phyloP scores from a whole-genome alignment of 2,113 vertebrate species.

The Leucoraja erinaceus region DNA sequence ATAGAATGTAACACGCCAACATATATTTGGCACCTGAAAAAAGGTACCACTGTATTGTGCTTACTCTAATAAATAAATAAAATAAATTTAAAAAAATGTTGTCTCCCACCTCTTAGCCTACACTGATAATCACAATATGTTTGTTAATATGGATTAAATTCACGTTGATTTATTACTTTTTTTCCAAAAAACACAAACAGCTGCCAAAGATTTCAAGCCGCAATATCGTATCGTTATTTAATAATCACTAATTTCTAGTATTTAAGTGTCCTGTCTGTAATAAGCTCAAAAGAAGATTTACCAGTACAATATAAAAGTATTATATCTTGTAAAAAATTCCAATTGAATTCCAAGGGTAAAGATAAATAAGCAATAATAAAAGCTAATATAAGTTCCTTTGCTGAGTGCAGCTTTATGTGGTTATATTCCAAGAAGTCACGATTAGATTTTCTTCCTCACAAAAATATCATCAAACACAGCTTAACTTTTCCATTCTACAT shows the following conservation, averaged over 20 bases:
- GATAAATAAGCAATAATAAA: background rate
- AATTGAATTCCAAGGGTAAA: slow-evolving; percentile 16
- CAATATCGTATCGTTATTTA: background rate
- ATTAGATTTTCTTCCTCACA: slow-evolving; percentile 1
- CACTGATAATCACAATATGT: background rate
- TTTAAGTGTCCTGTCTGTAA: background rate
- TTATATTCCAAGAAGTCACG: background rate
- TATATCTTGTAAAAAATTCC: background rate
- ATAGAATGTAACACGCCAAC: no score
- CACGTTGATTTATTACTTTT: background rate
- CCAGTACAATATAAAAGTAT: background rate
- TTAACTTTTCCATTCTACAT: background rate
- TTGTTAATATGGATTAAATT: background rate
- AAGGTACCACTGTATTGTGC: no score
- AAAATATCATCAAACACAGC: background rate
- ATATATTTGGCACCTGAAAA: no score
- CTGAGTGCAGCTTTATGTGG: background rate
- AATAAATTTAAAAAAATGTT: no score
- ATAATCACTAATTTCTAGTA: background rate
- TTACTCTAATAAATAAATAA: no score
- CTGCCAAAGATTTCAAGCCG: background rate
- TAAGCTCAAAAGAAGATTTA: background rate
- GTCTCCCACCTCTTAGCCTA: background rate
- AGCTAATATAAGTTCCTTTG: background rate
- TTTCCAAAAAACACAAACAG: background rate